These are phyloP conservation scores for Agrotis clavis DNA, from an alignment of 2,888 invertebrate genomes.

Conservation along the genomic window DNA sequence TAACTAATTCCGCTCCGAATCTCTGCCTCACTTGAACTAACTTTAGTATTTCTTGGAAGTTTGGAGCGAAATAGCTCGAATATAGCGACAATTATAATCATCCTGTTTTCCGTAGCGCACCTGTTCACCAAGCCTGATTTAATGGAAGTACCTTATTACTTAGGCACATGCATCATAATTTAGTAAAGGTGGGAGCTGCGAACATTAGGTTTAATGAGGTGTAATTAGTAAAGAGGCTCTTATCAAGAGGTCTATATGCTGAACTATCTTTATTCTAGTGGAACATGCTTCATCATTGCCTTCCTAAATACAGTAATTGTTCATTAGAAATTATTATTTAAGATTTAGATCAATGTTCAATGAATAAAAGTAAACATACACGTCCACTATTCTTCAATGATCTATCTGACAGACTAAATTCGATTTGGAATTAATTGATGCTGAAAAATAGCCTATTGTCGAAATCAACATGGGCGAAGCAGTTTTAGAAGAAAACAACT, in stretches of 20 bases:
- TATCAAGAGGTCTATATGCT: slow-evolving; percentile 8
- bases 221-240: slow-evolving; percentile 53
- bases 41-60: slow-evolving; percentile 41
- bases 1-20: slow-evolving; percentile 25
- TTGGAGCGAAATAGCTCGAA: slow-evolving; percentile 11
- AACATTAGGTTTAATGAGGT: slow-evolving; percentile 47
- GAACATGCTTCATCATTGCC: neutral
- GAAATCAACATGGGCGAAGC: too few relatives aligned
- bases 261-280: slow-evolving; percentile 1
- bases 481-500: too few relatives aligned
- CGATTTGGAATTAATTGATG: too few relatives aligned
- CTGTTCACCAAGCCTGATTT: slow-evolving; percentile 14
- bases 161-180: slow-evolving; percentile 56
- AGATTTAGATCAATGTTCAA: neutral
- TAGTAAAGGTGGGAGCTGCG: slow-evolving; percentile 43
- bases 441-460: too few relatives aligned
- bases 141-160: slow-evolving; percentile 51
- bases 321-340: neutral
- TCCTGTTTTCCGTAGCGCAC: slow-evolving; percentile 25
- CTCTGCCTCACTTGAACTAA: slow-evolving; percentile 24
- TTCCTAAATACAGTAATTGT: neutral
- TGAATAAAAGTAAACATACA: too few relatives aligned
- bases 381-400: too few relatives aligned
- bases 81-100: slow-evolving; percentile 41
- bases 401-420: too few relatives aligned